Percentiles rank a stretch among this genome's conserved stretches.
Evolutionary conservation across 2,113 vertebrate species (phyloP).

Genomic region (Chlorocebus sabaeus): DNA sequence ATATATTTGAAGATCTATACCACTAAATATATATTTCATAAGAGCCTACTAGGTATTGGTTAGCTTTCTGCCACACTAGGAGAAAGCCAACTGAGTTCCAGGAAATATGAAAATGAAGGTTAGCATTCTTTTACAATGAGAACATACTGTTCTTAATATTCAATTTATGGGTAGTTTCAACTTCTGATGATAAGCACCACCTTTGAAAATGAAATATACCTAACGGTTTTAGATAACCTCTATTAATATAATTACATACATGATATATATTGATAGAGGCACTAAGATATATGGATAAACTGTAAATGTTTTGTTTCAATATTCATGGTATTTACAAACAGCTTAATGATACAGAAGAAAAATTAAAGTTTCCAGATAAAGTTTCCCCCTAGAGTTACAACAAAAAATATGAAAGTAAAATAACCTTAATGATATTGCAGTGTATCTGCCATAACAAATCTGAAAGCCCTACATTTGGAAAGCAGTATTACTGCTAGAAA

Average conservation of each 20-base stretch:
- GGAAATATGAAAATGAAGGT: background rate
- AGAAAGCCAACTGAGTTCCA: background rate
- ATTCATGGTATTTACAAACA: constrained; percentile 10
- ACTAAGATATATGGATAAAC: background rate
- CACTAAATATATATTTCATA: background rate
- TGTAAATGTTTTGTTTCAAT: background rate
- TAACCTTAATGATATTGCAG: background rate
- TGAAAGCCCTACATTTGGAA: background rate
- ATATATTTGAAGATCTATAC: background rate
- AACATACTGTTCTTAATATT: background rate
- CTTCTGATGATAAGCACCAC: background rate
- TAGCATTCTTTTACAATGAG: background rate
- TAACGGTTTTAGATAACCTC: background rate
- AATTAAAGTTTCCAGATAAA: background rate
- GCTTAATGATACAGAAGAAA: background rate
- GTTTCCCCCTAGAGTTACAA: background rate
- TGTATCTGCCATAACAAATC: background rate
- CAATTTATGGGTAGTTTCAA: background rate
- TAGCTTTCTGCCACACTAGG: background rate
- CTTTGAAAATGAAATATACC: constrained; percentile 7
- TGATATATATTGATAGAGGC: background rate
- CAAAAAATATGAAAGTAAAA: background rate
- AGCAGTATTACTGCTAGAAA: background rate
- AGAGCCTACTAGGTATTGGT: background rate
- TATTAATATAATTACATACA: background rate